A percentile compares a stretch with the other conserved stretches of the same genome.
phyloP scores from a whole-genome alignment of 2,113 vertebrate genomes.

The Bolborhynchus lineola region DNA sequence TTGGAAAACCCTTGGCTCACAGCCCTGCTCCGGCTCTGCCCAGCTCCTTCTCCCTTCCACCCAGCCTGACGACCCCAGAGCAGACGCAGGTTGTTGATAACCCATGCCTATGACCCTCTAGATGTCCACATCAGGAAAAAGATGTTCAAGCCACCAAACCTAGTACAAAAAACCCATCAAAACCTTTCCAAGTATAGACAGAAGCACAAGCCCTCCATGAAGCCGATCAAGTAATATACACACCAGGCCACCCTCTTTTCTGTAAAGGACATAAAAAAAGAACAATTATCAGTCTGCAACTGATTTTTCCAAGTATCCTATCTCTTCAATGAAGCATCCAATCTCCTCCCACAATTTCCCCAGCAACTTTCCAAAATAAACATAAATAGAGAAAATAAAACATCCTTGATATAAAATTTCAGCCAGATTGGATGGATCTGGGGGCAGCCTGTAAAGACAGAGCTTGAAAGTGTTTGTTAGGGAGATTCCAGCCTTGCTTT shows the following conservation, averaged over 20 bases:
- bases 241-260: slow-evolving; percentile 45
- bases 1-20: slow-evolving; percentile 23
- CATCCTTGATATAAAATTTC: not conserved
- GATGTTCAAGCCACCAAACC: slow-evolving; percentile 5
- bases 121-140: slow-evolving; percentile 11
- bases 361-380: slow-evolving; percentile 64
- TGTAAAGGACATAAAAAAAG: slow-evolving; percentile 25
- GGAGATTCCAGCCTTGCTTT: not conserved
- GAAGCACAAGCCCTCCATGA: not conserved
- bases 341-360: slow-evolving; percentile 25
- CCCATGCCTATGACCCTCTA: not conserved
- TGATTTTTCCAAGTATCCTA: slow-evolving; percentile 36
- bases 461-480: not conserved
- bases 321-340: slow-evolving; percentile 21
- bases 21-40: not conserved
- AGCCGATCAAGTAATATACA: slow-evolving; percentile 3
- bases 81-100: slow-evolving; percentile 17
- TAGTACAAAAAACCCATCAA: not conserved
- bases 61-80: not conserved
- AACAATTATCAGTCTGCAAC: slow-evolving; percentile 27
- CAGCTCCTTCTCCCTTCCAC: not conserved
- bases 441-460: not conserved
- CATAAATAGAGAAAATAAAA: slow-evolving; percentile 38
- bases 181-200: slow-evolving; percentile 67
- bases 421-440: not conserved